A percentile compares a stretch with the other conserved stretches of the same genome.
phyloP scores from a whole-genome alignment of 2,888 invertebrate genomes.

The Tiliacea aurago region DNA sequence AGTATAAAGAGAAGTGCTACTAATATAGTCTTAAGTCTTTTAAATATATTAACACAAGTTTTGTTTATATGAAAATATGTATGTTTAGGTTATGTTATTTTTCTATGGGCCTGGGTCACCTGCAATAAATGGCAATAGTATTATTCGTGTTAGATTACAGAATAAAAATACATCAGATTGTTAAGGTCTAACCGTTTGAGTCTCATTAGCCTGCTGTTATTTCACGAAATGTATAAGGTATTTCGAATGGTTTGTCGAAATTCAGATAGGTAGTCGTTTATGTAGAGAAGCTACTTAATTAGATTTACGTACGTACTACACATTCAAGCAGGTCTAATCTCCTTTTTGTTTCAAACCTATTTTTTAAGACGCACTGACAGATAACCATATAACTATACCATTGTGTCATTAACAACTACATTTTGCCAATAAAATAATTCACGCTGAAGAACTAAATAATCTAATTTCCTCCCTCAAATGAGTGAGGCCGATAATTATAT shows the following conservation, averaged over 20 bases:
- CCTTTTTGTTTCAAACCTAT: neutral
- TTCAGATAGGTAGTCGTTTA: no score
- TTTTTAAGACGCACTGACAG: neutral
- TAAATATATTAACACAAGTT: no score
- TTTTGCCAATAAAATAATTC: constrained; percentile 33
- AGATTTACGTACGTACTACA: neutral
- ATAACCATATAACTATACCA: neutral
- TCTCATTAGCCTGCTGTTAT: no score
- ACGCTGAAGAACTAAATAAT: constrained; percentile 48
- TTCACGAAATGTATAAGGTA: no score
- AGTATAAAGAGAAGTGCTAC: no score
- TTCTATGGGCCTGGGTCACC: no score
- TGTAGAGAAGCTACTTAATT: neutral
- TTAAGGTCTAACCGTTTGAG: neutral
- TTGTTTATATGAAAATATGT: no score
- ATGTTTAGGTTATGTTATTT: no score
- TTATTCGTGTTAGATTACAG: neutral
- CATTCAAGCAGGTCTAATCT: neutral
- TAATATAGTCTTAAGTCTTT: no score
- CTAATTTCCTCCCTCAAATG: constrained; percentile 64
- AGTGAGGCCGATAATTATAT: constrained; percentile 69
- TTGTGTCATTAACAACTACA: constrained; percentile 15
- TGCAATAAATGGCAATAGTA: no score
- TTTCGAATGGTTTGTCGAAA: no score
- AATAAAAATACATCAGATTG: neutral